Evolutionary conservation across 92 coral and sea anemone species (phyloP), one percentile per base, ranked within the genome.

Genomic region (Muricea muricata): DNA sequence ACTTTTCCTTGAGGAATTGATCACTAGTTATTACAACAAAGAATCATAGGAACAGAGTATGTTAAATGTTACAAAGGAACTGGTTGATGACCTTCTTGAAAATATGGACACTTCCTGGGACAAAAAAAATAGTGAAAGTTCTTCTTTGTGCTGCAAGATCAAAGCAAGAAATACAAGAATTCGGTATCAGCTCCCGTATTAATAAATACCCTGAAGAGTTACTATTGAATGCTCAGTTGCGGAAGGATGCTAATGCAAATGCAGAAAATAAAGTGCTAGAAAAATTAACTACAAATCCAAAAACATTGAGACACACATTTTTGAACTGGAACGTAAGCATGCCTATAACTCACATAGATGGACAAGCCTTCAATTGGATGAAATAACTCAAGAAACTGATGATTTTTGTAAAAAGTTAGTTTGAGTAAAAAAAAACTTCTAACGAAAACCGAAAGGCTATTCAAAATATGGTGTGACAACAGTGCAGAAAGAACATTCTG

Each of bases 31-130:
- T 20, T 10, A 12, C 3, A 20, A 48, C 56, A 10, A 48, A 48
- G 7, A 20, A 17, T 20, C 20, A 52, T 1, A 20, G 8, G 7
- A 25, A 6, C 23, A 48, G 60, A 18, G 20, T 7, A 18, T 0
- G 23, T 34, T 75, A 23, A 63, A 37, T 75, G 50, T 52, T 40
- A 29, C 83, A 24, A 9, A 35, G 18, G 42, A 48, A 50, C 67
- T 24, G 40, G 65, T 78, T 24, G 46, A 78, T n/a, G 54, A 57
- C 57, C 20, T 78, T 42, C 65, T 78, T 25, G 50, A 78, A 7
- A 78, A 61, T 55, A 25, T 78, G 21, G 83, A 78, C 40, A 78
- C 67, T 32, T 29, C 37, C 21, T 78, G 83, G 83, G 83, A 78
- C 71, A 77, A 41, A 57, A 77, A 77, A 55, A 25, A n/a, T n/a